Percentiles rank a stretch among this genome's conserved stretches.
These are phyloP conservation scores for Sesamia inferens DNA, from an alignment of 2,888 invertebrate genomes.

Conservation along the genomic window DNA sequence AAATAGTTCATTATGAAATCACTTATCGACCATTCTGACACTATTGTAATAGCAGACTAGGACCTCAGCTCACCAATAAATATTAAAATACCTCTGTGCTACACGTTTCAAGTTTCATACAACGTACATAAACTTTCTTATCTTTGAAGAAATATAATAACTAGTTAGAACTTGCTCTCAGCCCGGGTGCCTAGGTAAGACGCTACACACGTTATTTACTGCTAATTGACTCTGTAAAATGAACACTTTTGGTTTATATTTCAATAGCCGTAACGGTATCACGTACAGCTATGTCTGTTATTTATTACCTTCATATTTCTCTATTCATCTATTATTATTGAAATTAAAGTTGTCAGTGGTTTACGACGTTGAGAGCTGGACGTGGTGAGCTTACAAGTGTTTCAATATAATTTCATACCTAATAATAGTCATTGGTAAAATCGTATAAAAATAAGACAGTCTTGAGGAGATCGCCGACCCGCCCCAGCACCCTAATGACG, in stretches of 20 bases:
- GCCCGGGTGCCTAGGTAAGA: slow-evolving; percentile 41
- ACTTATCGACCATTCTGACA: too few relatives aligned
- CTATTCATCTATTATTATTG: slow-evolving; percentile 60
- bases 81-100: slow-evolving; percentile 11
- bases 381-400: slow-evolving; percentile 19
- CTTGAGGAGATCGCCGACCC: neutral
- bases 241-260: slow-evolving; percentile 56
- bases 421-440: neutral
- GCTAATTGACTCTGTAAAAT: slow-evolving; percentile 63
- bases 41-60: too few relatives aligned
- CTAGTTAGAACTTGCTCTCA: slow-evolving; percentile 43
- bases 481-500: neutral
- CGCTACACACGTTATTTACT: slow-evolving; percentile 62
- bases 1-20: too few relatives aligned
- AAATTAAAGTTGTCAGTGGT: slow-evolving; percentile 47
- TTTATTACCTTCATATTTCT: slow-evolving; percentile 60
- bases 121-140: slow-evolving; percentile 44
- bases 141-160: slow-evolving; percentile 49
- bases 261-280: slow-evolving; percentile 61
- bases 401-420: slow-evolving; percentile 24
- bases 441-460: too few relatives aligned
- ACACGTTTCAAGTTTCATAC: slow-evolving; percentile 28
- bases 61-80: neutral
- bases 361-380: slow-evolving; percentile 38
- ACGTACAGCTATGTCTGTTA: slow-evolving; percentile 53